phyloP scores from a whole-genome alignment of 1,140 invertebrate genomes.

The Drosophila repletoides region DNA sequence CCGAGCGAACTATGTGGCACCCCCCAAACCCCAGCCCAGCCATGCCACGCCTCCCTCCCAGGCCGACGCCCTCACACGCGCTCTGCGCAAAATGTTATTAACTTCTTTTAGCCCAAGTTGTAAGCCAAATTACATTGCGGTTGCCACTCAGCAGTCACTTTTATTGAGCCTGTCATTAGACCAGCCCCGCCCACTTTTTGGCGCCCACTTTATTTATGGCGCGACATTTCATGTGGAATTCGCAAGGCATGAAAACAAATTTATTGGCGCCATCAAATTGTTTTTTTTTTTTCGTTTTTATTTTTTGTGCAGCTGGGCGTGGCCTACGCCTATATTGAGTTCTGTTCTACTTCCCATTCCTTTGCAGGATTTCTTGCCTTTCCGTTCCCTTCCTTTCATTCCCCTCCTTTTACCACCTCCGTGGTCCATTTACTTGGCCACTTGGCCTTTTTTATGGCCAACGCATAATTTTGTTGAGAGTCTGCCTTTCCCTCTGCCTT shows the following conservation, averaged over 20 bases:
- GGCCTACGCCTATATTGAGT: slow-evolving; percentile 17
- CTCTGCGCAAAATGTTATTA: slow-evolving; percentile 65
- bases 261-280: slow-evolving; percentile 64
- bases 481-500: not conserved
- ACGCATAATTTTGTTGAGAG: slow-evolving; percentile 74
- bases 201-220: slow-evolving; percentile 59
- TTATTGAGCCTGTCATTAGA: slow-evolving; percentile 48
- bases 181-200: slow-evolving; percentile 3
- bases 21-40: too few relatives aligned
- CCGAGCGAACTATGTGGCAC: too few relatives aligned
- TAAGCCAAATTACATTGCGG: slow-evolving; percentile 74
- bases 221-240: slow-evolving; percentile 68
- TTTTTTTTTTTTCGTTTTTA: too few relatives aligned
- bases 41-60: too few relatives aligned
- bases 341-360: not conserved
- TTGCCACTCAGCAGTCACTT: slow-evolving; percentile 56
- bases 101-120: slow-evolving; percentile 68
- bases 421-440: slow-evolving; percentile 43
- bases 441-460: slow-evolving; percentile 63
- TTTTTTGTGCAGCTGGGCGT: too few relatives aligned
- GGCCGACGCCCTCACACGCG: not conserved
- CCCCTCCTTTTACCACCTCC: not conserved
- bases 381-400: not conserved
- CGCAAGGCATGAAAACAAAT: slow-evolving; percentile 54
- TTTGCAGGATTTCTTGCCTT: not conserved